phyloP scores from a whole-genome alignment of 1,140 invertebrate species.

The Ips typographus region DNA sequence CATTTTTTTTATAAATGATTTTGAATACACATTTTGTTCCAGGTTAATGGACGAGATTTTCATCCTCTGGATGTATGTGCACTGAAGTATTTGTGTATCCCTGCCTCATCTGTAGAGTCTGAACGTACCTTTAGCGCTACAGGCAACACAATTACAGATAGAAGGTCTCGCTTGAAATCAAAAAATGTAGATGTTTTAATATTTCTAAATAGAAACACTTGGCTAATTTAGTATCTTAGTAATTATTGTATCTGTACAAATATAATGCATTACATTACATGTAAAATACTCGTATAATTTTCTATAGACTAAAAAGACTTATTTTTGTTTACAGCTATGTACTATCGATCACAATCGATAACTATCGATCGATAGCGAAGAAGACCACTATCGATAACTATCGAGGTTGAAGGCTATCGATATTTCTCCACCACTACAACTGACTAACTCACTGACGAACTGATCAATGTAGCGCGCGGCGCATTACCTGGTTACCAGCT shows the following conservation, averaged over 20 bases:
- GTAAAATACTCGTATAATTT: neutral
- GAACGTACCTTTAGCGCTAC: slow-evolving; percentile 13
- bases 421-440: slow-evolving; percentile 17
- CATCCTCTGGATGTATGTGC: neutral
- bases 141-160: slow-evolving; percentile 5
- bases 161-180: slow-evolving; percentile 8
- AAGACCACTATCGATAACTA: slow-evolving; percentile 11
- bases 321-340: neutral
- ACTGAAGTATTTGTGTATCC: slow-evolving; percentile 14
- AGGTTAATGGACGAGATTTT: slow-evolving; percentile 7
- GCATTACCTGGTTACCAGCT: too few relatives aligned
- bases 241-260: slow-evolving; percentile 4
- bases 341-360: slow-evolving; percentile 16
- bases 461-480: too few relatives aligned
- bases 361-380: slow-evolving; percentile 16
- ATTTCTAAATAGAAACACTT: slow-evolving; percentile 12
- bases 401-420: slow-evolving; percentile 7
- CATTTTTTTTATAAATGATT: neutral
- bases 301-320: neutral
- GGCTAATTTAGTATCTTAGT: neutral
- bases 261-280: neutral
- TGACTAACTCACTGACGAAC: too few relatives aligned
- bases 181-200: slow-evolving; percentile 14
- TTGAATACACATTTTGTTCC: neutral
- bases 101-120: slow-evolving; percentile 13